Conservation (phyloP, 2,113 vertebrate genomes). For the Carettochelys insculpta region DNA sequence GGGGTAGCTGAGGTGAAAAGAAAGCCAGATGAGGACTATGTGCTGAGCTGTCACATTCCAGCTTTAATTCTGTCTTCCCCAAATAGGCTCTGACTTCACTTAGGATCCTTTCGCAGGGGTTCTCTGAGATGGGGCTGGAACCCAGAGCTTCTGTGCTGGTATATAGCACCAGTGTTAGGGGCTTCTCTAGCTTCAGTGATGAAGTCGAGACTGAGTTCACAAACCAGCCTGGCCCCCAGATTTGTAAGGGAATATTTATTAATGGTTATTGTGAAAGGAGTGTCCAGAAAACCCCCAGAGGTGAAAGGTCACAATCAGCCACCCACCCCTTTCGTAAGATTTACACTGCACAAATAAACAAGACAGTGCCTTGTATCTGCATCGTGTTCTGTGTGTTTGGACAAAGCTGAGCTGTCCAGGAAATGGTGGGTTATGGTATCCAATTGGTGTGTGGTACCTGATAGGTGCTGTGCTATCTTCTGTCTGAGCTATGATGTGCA, state of each 20-base stretch:
- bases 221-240: constrained; percentile 2
- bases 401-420: neutral
- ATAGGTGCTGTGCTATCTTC: neutral
- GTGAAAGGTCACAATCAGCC: constrained; percentile 50
- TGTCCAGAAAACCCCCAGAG: constrained; percentile 18
- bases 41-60: neutral
- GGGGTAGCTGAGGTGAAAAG: constrained; percentile 19
- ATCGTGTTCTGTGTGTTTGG: neutral
- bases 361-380: neutral
- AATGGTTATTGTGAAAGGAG: neutral
- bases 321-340: constrained; percentile 38
- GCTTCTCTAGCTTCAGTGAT: neutral
- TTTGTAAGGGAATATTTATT: constrained; percentile 8
- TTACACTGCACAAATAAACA: constrained; percentile 61
- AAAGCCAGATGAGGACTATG: neutral
- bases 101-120: neutral
- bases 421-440: neutral
- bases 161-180: neutral
- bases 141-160: fast-evolving
- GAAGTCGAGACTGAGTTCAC: neutral
- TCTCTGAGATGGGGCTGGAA: neutral
- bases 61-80: neutral
- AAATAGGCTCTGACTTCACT: neutral
- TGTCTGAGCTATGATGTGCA: neutral
- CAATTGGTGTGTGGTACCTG: neutral